Evolutionary conservation across 2,797 vertebrate genomes (phyloP), one percentile per base, ranked within the genome.

Genomic region (Carcharodon carcharias): DNA sequence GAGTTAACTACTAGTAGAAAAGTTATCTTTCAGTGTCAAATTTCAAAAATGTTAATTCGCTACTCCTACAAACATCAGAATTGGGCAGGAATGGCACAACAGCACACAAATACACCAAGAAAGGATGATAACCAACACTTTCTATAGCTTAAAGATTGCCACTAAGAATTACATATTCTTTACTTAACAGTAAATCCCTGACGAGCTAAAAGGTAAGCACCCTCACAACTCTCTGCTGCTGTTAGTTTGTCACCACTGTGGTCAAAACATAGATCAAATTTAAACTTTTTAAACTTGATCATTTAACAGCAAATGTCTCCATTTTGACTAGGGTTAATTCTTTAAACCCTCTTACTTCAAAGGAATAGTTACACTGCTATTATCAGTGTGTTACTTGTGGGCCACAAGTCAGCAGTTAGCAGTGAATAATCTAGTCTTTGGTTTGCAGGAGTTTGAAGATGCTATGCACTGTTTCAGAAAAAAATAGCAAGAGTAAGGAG

Each of bases 11-110:
- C 99, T 98, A 98, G 98, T 99, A 98, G 99, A 99, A 99, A 99
- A 99, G 98, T 98, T 99, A 98, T 99, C 99, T 99, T 99, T 99
- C 99, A 99, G 99, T 99, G 99, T 99, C 99, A 98, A 98, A 98
- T 98, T 99, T 99, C 98, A 98, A 98, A 98, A 98, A 98, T 98
- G 98, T 98, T 98, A 98, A 98, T 98, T 98, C 98, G 98, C 98
- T 98, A 99, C 98, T 98, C 98, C 98, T 98, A 98, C 99, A 98
- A 98, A 98, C 98, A 97, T 97, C 97, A 98, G 97, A 98, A 97
- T 97, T 98, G 98, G 69, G 98, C 98, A 99, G 98, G 98, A 98
- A 98, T 98, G 98, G 99, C 99, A 99, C 99, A 98, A 98, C 97
- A 99, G 98, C 98, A 98, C 98, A 99, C 98, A 98, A 98, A 98